Percentiles rank a stretch among this genome's conserved stretches.
Evolutionary conservation across 1,140 invertebrate genomes (phyloP).

Genomic region (Ostrea denselamellosa): DNA sequence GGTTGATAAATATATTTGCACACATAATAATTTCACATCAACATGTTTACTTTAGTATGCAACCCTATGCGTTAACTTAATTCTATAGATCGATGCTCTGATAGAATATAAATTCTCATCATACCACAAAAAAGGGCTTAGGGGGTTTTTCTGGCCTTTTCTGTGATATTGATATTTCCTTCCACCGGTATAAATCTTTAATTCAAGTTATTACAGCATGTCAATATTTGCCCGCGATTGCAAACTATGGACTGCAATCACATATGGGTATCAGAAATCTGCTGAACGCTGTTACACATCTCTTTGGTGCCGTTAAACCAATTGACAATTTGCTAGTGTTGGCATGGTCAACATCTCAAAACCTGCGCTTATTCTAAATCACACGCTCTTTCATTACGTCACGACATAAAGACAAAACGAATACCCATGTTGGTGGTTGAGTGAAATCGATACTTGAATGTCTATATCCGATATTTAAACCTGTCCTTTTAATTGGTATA

Average conservation of each 20-base stretch:
- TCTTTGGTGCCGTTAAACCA: not conserved
- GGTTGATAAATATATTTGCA: not conserved
- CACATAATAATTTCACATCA: not conserved
- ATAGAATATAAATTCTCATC: not conserved
- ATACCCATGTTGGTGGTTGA: not conserved
- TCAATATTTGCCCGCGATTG: conserved; percentile 2
- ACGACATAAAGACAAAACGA: not conserved
- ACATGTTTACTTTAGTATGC: conserved; percentile 2
- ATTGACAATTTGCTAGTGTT: not conserved
- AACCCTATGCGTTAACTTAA: not conserved
- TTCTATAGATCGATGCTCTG: not conserved
- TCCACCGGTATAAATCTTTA: not conserved
- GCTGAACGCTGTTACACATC: not conserved
- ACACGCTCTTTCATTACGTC: not conserved
- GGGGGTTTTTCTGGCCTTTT: not conserved
- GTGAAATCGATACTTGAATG: not conserved
- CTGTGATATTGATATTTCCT: conserved; percentile 15
- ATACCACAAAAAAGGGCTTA: not conserved
- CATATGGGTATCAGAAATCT: not conserved
- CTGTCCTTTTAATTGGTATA: not conserved
- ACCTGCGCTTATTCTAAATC: not conserved
- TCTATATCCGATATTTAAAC: not conserved
- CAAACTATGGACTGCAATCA: not conserved
- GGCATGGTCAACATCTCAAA: conserved; percentile 2
- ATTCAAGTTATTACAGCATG: not conserved